These are phyloP conservation scores for Piprites chloris DNA, from an alignment of 2,113 vertebrate genomes.

Conservation along the genomic window DNA sequence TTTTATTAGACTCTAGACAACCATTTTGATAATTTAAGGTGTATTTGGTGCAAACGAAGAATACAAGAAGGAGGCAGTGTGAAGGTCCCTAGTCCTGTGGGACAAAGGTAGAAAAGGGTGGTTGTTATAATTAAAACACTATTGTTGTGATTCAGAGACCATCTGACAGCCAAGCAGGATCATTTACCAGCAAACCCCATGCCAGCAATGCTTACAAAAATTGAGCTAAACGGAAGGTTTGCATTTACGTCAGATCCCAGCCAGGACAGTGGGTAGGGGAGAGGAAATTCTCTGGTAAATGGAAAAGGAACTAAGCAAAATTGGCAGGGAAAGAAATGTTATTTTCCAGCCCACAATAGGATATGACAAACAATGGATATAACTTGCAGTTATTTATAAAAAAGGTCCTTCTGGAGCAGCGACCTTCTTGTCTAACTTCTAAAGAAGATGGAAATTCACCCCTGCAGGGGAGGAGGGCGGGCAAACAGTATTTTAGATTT, in stretches of 20 bases:
- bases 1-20: not conserved
- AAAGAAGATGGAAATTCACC: not conserved
- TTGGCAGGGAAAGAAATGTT: conserved; percentile 34
- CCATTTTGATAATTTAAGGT: not conserved
- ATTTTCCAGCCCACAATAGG: conserved; percentile 27
- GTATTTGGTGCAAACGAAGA: not conserved
- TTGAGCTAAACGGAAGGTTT: conserved; percentile 2
- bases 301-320: conserved; percentile 43
- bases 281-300: conserved; percentile 42
- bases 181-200: not conserved
- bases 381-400: conserved; percentile 44
- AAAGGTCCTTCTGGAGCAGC: not conserved
- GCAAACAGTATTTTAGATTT: not conserved
- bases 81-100: not conserved
- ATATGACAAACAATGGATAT: conserved; percentile 55
- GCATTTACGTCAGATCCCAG: conserved; percentile 29
- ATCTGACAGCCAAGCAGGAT: not conserved
- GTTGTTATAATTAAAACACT: not conserved
- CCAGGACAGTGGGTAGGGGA: not conserved
- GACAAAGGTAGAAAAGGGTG: not conserved
- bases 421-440: not conserved
- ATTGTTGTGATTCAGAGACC: conserved; percentile 25
- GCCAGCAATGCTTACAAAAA: conserved; percentile 21
- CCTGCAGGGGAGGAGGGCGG: not conserved
- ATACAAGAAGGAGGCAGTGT: not conserved